Percentiles rank a stretch among this genome's conserved stretches.
These are phyloP conservation scores for Aethes cnicana DNA, from an alignment of 2,888 invertebrate genomes.

Conservation along the genomic window DNA sequence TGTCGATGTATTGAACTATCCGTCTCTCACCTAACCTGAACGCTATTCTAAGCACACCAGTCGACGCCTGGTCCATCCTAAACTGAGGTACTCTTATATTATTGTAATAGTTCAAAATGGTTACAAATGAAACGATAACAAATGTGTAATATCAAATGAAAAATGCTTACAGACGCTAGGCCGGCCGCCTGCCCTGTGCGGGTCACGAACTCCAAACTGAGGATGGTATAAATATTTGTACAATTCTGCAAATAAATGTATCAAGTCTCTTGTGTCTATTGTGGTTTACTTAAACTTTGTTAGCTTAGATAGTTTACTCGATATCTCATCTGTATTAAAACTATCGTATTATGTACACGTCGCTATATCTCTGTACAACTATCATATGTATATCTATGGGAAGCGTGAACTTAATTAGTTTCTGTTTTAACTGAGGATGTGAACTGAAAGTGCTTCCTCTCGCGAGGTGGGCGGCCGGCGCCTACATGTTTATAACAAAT, in stretches of 20 bases:
- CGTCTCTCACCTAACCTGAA: conserved; percentile 68
- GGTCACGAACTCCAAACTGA: conserved; percentile 60
- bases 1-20: conserved; percentile 74
- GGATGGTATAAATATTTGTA: conserved; percentile 70
- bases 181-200: conserved; percentile 70
- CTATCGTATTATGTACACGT: conserved; percentile 77
- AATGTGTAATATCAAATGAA: conserved; percentile 78
- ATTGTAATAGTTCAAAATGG: conserved; percentile 79
- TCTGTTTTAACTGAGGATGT: conserved; percentile 74
- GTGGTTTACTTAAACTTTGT: conserved; percentile 72
- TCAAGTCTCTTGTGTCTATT: conserved; percentile 67
- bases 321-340: conserved; percentile 75
- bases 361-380: conserved; percentile 77
- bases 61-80: conserved; percentile 82
- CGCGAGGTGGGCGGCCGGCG: conserved; percentile 66
- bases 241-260: conserved; percentile 74
- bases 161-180: conserved; percentile 79
- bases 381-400: conserved; percentile 70
- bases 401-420: conserved; percentile 65
- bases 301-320: conserved; percentile 76
- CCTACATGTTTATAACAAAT: conserved; percentile 81
- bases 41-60: conserved; percentile 74
- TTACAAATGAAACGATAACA: conserved; percentile 81
- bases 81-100: conserved; percentile 79
- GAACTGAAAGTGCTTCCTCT: conserved; percentile 64